Base-by-base conservation (phyloP, 1,140 invertebrate genomes). In the Cydia fagiglandana region DNA sequence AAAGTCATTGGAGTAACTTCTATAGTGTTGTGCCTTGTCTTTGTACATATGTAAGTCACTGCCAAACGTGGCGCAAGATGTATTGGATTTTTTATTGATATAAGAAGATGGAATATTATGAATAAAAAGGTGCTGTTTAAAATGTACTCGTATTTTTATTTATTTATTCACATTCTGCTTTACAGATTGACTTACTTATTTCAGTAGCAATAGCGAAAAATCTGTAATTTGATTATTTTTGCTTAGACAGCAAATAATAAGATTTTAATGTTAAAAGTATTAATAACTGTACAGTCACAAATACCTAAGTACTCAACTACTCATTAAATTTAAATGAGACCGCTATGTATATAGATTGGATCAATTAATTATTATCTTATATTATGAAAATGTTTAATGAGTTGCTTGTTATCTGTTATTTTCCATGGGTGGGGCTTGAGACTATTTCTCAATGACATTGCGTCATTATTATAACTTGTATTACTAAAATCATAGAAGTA, bases 21-120 rank as follows among this genome's bases (percentile, higher is more conserved):
- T 34, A 10, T 41, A 70, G 6, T 20, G 66, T 38, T 70, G 66
- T 70, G 66, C 66, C 66, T 70, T 41, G 34, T 68, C 64, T n/a
- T 34, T 17, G 66, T 70, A 70, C 34, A 70, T 70, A 61, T 24
- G 56, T 10, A 61, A 61, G 66, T 70, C 66, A 70, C 66, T 70
- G 30, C 66, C 30, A 70, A 41, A 41, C 20, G 30, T 70, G 66
- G 34, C 66, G 38, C n/a, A n/a, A 70, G n/a, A 20, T 70, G 30
- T 70, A 70, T 70, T 70, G 66, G 66, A 70, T 38, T 41, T 70
- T 34, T 70, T 61, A 61, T 61, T 45, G 10, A 41, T 41, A 41
- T 41, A 38, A 38, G 64, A 38, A 38, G 64, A 38, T 30, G 30
- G 12, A 70, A 45, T 41, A 38, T 38, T 38, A 41, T 70, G 2